A percentile compares a stretch with the other conserved stretches of the same genome.
phyloP scores from a whole-genome alignment of 2,113 vertebrate genomes.

The Malaclemys terrapin region DNA sequence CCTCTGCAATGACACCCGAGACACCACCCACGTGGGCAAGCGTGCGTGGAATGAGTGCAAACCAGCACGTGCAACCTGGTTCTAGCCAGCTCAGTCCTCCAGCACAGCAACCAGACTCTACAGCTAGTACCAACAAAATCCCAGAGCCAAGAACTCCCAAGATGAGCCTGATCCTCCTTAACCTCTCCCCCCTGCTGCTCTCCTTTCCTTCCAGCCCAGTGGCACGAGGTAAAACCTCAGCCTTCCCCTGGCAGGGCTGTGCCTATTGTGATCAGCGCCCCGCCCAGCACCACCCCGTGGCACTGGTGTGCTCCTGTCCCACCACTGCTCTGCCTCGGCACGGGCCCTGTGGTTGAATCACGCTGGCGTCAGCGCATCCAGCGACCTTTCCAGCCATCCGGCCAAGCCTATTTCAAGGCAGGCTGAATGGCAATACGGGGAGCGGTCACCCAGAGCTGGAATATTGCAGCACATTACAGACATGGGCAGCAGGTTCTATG shows the following conservation, averaged over 20 bases:
- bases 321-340: not conserved
- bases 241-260: not conserved
- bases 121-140: not conserved
- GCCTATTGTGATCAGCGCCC: not conserved
- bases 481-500: no score
- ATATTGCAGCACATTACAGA: not conserved
- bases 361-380: not conserved
- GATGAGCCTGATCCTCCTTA: not conserved
- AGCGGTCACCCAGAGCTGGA: not conserved
- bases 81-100: not conserved
- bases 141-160: not conserved
- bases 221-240: not conserved
- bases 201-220: not conserved
- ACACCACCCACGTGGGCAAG: not conserved
- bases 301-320: not conserved
- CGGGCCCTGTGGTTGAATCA: not conserved
- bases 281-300: not conserved
- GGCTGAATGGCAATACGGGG: not conserved
- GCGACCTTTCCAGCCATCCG: not conserved
- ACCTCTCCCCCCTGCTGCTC: not conserved
- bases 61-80: not conserved
- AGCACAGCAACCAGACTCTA: not conserved
- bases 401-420: not conserved
- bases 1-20: slow-evolving; percentile 53
- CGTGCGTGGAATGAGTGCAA: accelerated